Base-by-base conservation (phyloP, 2,888 invertebrate genomes). In the Drosophila kambysellisi region DNA sequence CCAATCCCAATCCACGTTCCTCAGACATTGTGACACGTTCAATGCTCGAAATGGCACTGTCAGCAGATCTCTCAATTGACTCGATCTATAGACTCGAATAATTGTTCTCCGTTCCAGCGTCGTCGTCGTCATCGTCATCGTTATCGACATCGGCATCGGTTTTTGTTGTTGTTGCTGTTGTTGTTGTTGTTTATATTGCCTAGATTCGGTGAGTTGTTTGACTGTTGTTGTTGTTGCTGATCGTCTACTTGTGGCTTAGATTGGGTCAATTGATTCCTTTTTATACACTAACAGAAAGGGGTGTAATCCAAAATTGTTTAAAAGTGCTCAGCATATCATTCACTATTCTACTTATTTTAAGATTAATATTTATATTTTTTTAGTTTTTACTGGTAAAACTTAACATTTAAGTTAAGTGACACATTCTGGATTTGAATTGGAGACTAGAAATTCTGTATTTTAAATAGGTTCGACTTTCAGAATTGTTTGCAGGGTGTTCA, bases 31-130 rank as follows among this genome's bases (percentile, higher is more conserved):
- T 50, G 84, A 76, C 63, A 68, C 74, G 69, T 70, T 82, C 69
- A 84, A 46, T 81, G 77, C 71, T 83, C 71, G n/a, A 82, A 90
- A 61, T 76, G 66, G 57, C 70, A 90, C 87, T 90, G 89, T 20
- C 64, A 56, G 70, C 53, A 17, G 46, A 11, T 30, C 37, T 29
- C 37, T 56, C 68, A 60, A 62, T 64, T 59, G 41, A 41, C 25
- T 46, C 52, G 39, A 62, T 69, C 60, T 70, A 17, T 25, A 20
- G 32, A 51, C 37, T 52, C 54, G 20, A 46, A 46, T 46, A 2
- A 20, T 46, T 46, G 25, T 25, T 46, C 35, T 56, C 37, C 30
- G 39, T 37, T 37, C 5, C 43, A 46, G 15, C 15, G 39, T 52
- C 52, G 48, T 30, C 15, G 39, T 52, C 52, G 48, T 30, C 46